Conservation (phyloP, 1,140 invertebrate genomes). For the Megathymus violae region DNA sequence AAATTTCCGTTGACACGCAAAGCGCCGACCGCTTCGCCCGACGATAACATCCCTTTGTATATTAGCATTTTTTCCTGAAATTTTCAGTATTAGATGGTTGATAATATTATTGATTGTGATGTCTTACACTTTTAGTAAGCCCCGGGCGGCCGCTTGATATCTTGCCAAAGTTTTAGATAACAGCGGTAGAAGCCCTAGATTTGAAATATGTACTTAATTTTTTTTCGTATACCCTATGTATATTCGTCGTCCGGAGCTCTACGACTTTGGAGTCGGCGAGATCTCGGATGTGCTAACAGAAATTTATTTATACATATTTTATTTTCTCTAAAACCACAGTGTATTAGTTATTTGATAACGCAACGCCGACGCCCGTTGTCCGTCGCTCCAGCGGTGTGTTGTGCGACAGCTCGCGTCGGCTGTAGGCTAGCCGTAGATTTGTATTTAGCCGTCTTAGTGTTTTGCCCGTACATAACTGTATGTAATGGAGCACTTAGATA, state of each 20-base stretch:
- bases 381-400: slow-evolving; percentile 30
- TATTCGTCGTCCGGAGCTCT: slow-evolving; percentile 13
- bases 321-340: slow-evolving; percentile 59
- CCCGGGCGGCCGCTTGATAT: slow-evolving; percentile 53
- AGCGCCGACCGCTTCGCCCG: slow-evolving; percentile 47
- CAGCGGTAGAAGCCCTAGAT: slow-evolving; percentile 48
- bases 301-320: slow-evolving; percentile 53
- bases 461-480: slow-evolving; percentile 68
- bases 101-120: slow-evolving; percentile 65
- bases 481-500: slow-evolving; percentile 72
- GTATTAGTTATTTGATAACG: slow-evolving; percentile 64
- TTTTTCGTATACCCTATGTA: slow-evolving; percentile 58
- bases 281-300: slow-evolving; percentile 47
- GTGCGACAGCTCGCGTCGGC: slow-evolving; percentile 34
- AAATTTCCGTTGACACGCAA: slow-evolving; percentile 26
- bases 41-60: slow-evolving; percentile 71
- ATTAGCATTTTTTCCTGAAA: slow-evolving; percentile 69
- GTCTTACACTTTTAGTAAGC: slow-evolving; percentile 49
- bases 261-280: slow-evolving; percentile 6
- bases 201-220: slow-evolving; percentile 74
- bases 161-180: slow-evolving; percentile 64
- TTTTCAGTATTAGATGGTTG: slow-evolving; percentile 76
- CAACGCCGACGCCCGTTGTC: slow-evolving; percentile 39
- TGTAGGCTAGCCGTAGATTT: slow-evolving; percentile 67
- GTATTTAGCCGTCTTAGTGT: slow-evolving; percentile 65